A percentile compares a stretch with the other conserved stretches of the same genome.
Conservation (phyloP, 2,797 vertebrate species). For the Channa striata region DNA sequence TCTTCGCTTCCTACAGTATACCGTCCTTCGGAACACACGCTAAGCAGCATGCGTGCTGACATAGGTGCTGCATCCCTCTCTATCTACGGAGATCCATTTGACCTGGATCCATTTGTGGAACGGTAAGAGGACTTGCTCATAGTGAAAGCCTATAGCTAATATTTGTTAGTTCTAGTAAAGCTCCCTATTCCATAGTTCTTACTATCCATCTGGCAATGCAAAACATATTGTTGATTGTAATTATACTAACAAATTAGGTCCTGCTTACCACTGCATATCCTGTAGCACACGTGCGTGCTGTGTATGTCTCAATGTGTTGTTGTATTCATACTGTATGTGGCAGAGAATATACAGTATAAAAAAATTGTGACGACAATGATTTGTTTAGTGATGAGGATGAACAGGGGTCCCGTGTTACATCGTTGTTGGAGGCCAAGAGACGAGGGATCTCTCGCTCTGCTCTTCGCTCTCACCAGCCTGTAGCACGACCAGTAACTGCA, state of each 20-base stretch:
- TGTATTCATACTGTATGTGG: neutral
- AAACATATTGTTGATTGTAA: neutral
- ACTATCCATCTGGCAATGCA: too few species aligned
- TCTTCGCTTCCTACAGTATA: constrained; percentile 88
- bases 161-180: too few species aligned
- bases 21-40: constrained; percentile 86
- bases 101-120: constrained; percentile 88
- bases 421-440: constrained; percentile 90
- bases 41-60: constrained; percentile 93
- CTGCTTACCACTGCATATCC: neutral
- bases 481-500: constrained; percentile 91
- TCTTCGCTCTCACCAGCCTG: constrained; percentile 94
- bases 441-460: constrained; percentile 93
- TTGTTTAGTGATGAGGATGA: constrained; percentile 80
- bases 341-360: neutral
- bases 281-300: too few species aligned
- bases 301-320: neutral
- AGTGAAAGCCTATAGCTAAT: too few species aligned
- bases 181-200: neutral
- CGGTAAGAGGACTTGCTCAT: constrained; percentile 76
- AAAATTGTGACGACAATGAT: constrained; percentile 10
- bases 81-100: constrained; percentile 93
- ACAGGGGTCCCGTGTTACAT: constrained; percentile 79
- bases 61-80: constrained; percentile 95
- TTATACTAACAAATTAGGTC: neutral